Evolutionary conservation across 2,113 vertebrate genomes (phyloP).

Genomic region (Microtus richardsoni): DNA sequence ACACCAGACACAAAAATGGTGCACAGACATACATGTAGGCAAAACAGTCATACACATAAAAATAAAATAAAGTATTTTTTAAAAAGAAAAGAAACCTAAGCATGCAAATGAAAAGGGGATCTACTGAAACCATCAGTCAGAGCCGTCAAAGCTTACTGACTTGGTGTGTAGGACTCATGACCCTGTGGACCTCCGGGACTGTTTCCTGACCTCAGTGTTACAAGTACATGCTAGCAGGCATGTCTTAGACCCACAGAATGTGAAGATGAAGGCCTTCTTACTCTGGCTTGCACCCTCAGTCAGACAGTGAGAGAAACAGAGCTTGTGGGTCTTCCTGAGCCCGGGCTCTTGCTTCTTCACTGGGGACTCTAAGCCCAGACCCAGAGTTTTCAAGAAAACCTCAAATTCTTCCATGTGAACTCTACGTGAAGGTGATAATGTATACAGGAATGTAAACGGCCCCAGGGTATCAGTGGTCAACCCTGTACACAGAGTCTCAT

Average conservation of each 20-base stretch:
- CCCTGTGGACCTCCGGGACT: not conserved
- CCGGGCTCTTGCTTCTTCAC: not conserved
- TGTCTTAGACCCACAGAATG: not conserved
- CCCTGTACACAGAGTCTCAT: not conserved
- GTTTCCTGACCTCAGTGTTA: not conserved
- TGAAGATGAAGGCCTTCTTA: not conserved
- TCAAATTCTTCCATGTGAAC: not conserved
- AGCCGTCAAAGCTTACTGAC: not conserved
- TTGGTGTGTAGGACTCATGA: not conserved
- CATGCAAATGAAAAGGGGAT: not conserved
- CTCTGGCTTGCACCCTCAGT: not conserved
- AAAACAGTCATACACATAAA: not conserved
- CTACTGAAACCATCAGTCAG: not conserved
- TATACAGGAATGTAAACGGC: not conserved
- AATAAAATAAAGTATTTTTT: not conserved
- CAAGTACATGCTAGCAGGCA: not conserved
- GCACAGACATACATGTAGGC: not conserved
- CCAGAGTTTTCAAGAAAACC: not conserved
- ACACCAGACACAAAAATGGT: not conserved
- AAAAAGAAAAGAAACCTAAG: not conserved
- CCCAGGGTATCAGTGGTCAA: rapidly evolving
- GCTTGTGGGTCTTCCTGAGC: not conserved
- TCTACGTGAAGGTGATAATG: not conserved
- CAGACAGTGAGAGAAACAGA: not conserved
- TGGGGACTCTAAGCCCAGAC: not conserved